A percentile compares a stretch with the other conserved stretches of the same genome.
These are phyloP conservation scores for Bugulina stolonifera DNA, from an alignment of 2,888 invertebrate genomes.

Conservation along the genomic window DNA sequence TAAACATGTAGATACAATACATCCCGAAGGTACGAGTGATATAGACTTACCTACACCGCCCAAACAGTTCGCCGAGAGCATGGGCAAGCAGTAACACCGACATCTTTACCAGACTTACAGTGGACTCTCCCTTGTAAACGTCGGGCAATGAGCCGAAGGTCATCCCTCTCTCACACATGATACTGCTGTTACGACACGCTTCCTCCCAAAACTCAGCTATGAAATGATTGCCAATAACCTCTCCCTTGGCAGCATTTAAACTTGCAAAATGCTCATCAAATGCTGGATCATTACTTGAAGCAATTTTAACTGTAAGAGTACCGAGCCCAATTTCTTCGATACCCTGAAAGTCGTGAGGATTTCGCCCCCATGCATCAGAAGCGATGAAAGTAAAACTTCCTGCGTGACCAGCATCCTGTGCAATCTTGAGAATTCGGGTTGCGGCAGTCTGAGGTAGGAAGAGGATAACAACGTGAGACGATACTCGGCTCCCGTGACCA, in stretches of 20 bases:
- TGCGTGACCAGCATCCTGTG: conserved; percentile 26
- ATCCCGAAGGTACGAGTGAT: no score
- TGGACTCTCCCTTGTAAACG: conserved; percentile 1
- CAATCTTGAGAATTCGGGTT: conserved; percentile 29
- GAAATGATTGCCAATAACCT: conserved; percentile 32
- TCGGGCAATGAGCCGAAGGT: neutral
- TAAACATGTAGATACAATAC: no score
- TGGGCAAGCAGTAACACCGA: neutral
- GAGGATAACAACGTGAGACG: conserved; percentile 32
- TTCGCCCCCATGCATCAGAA: conserved; percentile 34
- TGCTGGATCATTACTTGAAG: conserved; percentile 30
- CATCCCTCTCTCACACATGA: neutral
- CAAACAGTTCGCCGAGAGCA: neutral
- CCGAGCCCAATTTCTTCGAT: conserved; percentile 31
- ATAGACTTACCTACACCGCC: conserved; percentile 3
- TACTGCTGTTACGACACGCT: neutral
- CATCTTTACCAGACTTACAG: neutral
- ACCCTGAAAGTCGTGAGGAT: conserved; percentile 31
- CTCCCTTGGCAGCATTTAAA: neutral
- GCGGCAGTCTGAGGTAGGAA: conserved; percentile 30
- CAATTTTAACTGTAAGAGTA: conserved; percentile 31
- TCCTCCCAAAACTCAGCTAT: conserved; percentile 30
- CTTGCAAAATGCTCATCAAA: conserved; percentile 33
- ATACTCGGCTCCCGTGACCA: neutral
- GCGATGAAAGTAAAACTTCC: conserved; percentile 34